Conservation (phyloP, 2,113 vertebrate genomes). For the Tachysurus vachellii region DNA sequence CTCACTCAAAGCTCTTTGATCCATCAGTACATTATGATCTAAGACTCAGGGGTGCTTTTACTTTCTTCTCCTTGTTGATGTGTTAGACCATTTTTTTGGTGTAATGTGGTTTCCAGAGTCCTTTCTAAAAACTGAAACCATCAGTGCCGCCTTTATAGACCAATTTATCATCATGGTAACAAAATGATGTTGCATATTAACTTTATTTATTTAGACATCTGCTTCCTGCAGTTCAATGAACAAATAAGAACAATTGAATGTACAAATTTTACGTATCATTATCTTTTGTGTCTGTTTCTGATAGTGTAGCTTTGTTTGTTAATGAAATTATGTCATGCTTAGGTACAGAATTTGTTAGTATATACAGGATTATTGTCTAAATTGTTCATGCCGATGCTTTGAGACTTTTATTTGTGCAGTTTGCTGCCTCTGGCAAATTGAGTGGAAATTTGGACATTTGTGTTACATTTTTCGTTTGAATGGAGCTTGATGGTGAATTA, state of each 20-base stretch:
- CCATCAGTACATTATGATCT: constrained; percentile 10
- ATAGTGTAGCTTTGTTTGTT: constrained; percentile 7
- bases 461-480: constrained; percentile 21
- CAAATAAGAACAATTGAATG: neutral
- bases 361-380: neutral
- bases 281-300: neutral
- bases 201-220: constrained; percentile 1
- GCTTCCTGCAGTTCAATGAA: neutral
- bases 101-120: neutral
- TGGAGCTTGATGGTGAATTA: constrained; percentile 36
- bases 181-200: neutral
- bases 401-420: neutral
- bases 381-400: neutral
- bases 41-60: constrained; percentile 8
- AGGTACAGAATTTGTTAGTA: neutral
- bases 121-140: neutral
- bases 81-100: neutral
- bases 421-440: constrained; percentile 4
- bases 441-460: constrained; percentile 8
- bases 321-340: neutral
- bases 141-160: neutral
- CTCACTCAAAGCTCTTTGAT: constrained; percentile 26
- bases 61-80: constrained; percentile 20
- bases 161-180: neutral
- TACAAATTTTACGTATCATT: neutral